A percentile compares a stretch with the other conserved stretches of the same genome.
Evolutionary conservation across 2,888 invertebrate species (phyloP).

Genomic region (Acheta domesticus): DNA sequence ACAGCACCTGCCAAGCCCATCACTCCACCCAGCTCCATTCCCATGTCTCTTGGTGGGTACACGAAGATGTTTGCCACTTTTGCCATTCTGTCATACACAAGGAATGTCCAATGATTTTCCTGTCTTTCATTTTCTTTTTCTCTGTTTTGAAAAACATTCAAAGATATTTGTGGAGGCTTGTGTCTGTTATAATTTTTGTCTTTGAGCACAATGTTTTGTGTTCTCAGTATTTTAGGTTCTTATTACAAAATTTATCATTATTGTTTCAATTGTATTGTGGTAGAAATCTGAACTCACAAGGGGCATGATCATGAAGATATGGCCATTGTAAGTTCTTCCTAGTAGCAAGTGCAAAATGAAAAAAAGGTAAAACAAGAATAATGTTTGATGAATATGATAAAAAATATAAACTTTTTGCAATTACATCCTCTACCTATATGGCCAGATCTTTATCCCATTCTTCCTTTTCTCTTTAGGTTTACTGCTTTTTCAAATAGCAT

Average conservation of each 20-base stretch:
- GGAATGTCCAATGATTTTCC: neutral
- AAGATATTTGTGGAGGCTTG: neutral
- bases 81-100: neutral
- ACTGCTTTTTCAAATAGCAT: too few species aligned
- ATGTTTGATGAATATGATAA: too few species aligned
- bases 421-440: too few species aligned
- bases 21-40: slow-evolving; percentile 21
- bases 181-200: neutral
- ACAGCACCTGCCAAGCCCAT: slow-evolving; percentile 19
- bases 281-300: neutral
- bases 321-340: too few species aligned
- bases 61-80: neutral
- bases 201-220: neutral
- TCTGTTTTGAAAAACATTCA: neutral
- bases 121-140: neutral
- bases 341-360: too few species aligned
- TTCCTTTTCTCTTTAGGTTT: too few species aligned
- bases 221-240: neutral
- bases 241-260: neutral
- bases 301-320: too few species aligned
- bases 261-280: neutral
- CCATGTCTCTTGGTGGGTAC: slow-evolving; percentile 26
- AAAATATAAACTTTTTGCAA: too few species aligned
- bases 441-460: too few species aligned
- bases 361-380: too few species aligned